Evolutionary conservation across 2,113 vertebrate genomes (phyloP), one percentile per base, ranked within the genome.

Genomic region (Lampris megalopsis): DNA sequence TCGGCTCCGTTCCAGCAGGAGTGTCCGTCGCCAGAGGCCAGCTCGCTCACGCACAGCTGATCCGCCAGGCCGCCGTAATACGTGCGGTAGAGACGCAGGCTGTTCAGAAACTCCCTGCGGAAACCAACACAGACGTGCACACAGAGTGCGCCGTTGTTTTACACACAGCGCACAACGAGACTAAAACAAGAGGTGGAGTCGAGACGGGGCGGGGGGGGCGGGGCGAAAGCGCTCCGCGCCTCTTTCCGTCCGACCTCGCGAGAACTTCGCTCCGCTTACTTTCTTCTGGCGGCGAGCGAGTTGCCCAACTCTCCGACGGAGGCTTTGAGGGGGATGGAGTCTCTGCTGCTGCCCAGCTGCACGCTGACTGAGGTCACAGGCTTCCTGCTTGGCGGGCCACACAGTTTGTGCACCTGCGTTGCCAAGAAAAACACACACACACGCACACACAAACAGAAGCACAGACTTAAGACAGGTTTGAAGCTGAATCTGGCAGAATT

Each of bases 1-100:
- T 94, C 91, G 3, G 94, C 95, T 79, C 96, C 95, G 0, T 96
- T 95, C 96, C 97, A 98, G 74, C 97, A 98, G 0, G 91, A 89
- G 8, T 79, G 58, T 0, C 95, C 94, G 0, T 95, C 93, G 0
- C 82, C 82, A 2, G 95, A 94, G 0, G 95, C 94, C 80, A 97
- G 85, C 43, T 97, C 94, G 0, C 83, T 94, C 40, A 88, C 42
- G 3, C 97, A 97, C 61, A 96, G 89, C 63, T 94, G 93, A 86
- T 97, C 95, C 0, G 95, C 94, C 90, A 98, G 88, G 72, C 92
- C 83, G 0, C 95, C 90, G 0, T 96, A 97, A 79, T 96, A 96
- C 0, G 95, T 93, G 10, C 91, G 90, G 80, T 95, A 93, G 1
- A 88, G 86, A 13, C 87, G 87, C 10, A 97, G 93, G 53, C 88